Conservation (phyloP, 2,797 vertebrate species). For the Potorous gilbertii region DNA sequence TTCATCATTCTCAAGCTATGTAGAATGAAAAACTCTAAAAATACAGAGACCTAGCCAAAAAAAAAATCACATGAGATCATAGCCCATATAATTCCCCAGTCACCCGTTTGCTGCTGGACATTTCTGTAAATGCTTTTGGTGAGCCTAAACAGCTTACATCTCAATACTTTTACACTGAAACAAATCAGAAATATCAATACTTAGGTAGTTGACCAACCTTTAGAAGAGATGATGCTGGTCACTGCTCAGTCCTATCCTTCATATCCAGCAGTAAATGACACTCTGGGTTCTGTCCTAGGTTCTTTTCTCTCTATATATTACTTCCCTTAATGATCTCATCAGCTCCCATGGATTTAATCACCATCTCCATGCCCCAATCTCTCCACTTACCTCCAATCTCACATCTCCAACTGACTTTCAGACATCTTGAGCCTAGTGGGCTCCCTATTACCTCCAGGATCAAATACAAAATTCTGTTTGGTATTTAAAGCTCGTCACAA, state of each 20-base stretch:
- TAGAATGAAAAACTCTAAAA: neutral
- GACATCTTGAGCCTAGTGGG: neutral
- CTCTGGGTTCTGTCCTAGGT: neutral
- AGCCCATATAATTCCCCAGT: neutral
- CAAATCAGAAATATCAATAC: neutral
- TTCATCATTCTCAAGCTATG: neutral
- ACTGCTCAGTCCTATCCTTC: neutral
- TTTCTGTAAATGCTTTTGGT: neutral
- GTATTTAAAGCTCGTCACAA: neutral
- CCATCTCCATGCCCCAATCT: neutral
- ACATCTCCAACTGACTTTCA: neutral
- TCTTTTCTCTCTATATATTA: neutral
- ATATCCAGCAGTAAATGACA: neutral
- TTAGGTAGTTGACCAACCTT: neutral
- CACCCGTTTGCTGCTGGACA: neutral
- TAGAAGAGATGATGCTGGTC: neutral
- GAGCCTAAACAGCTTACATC: neutral
- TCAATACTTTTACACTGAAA: neutral
- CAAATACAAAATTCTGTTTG: neutral
- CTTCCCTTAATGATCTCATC: neutral
- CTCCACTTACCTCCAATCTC: neutral
- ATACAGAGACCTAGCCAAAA: neutral
- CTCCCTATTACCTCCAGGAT: neutral
- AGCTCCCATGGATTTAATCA: neutral
- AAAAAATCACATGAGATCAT: neutral